Conservation (phyloP, 2,113 vertebrate genomes). For the Zosterops pallidus region DNA sequence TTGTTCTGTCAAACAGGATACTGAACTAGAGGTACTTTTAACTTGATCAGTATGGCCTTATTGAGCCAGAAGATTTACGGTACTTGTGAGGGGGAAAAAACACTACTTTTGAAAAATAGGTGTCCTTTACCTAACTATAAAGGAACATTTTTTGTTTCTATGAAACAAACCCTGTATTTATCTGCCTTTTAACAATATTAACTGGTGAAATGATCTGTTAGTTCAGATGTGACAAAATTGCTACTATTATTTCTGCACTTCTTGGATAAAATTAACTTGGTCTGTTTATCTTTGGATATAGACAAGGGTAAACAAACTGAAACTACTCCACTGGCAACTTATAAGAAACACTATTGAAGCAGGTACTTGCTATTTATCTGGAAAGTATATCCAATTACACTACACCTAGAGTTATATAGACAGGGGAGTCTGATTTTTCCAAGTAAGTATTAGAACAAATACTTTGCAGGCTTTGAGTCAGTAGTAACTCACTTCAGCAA, state of each 20-base stretch:
- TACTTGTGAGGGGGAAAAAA: slow-evolving; percentile 2
- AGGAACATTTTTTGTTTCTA: slow-evolving; percentile 75
- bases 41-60: background rate
- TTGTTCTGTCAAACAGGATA: background rate
- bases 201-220: slow-evolving; percentile 36
- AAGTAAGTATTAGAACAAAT: background rate
- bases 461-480: background rate
- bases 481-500: background rate
- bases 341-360: background rate
- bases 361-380: background rate
- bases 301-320: background rate
- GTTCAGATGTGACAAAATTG: background rate
- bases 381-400: background rate
- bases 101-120: background rate
- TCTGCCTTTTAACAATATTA: slow-evolving; percentile 20
- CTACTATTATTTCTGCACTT: slow-evolving; percentile 41
- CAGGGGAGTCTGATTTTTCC: background rate
- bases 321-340: background rate
- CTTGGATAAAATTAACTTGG: background rate
- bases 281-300: slow-evolving; percentile 2
- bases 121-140: slow-evolving; percentile 42
- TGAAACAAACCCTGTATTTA: slow-evolving; percentile 71
- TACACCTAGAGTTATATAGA: background rate
- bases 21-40: background rate
- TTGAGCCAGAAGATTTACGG: background rate